Evolutionary conservation across 2,888 invertebrate genomes (phyloP).

Genomic region (Hydraecia micacea): DNA sequence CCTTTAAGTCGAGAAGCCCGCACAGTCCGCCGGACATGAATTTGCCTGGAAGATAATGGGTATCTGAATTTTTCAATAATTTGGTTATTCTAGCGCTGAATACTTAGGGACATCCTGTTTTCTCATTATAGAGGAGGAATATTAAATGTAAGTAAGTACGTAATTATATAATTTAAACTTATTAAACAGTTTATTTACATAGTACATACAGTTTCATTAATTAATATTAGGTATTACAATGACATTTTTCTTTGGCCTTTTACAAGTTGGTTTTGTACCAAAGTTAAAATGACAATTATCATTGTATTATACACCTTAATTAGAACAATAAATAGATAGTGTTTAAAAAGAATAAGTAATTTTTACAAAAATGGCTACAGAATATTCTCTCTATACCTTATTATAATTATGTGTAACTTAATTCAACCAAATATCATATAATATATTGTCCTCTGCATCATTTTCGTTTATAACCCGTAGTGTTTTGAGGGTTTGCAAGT

Average conservation of each 20-base stretch:
- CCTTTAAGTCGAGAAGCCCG: neutral
- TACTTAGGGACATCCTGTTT: neutral
- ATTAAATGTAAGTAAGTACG: constrained; percentile 13
- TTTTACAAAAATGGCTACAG: constrained; percentile 60
- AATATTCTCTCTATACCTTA: constrained; percentile 45
- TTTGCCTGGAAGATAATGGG: too few relatives aligned
- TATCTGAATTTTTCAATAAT: constrained; percentile 14
- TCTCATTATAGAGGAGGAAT: constrained; percentile 15
- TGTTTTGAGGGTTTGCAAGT: constrained; percentile 95
- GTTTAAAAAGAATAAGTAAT: constrained; percentile 45
- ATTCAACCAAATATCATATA: constrained; percentile 96
- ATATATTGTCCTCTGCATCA: constrained; percentile 93
- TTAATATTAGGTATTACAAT: constrained; percentile 46
- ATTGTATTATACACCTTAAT: constrained; percentile 25
- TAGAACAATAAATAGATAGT: constrained; percentile 51
- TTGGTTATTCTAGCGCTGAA: neutral
- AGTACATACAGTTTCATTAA: constrained; percentile 45
- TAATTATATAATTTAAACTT: constrained; percentile 47
- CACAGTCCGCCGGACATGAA: neutral
- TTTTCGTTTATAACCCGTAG: constrained; percentile 94
- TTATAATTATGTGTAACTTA: constrained; percentile 71
- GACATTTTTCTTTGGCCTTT: constrained; percentile 51
- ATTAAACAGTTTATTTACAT: constrained; percentile 60
- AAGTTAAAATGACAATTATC: constrained; percentile 37
- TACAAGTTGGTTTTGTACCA: constrained; percentile 45